Conservation (phyloP, 2,797 vertebrate genomes). For the Lemur catta region DNA sequence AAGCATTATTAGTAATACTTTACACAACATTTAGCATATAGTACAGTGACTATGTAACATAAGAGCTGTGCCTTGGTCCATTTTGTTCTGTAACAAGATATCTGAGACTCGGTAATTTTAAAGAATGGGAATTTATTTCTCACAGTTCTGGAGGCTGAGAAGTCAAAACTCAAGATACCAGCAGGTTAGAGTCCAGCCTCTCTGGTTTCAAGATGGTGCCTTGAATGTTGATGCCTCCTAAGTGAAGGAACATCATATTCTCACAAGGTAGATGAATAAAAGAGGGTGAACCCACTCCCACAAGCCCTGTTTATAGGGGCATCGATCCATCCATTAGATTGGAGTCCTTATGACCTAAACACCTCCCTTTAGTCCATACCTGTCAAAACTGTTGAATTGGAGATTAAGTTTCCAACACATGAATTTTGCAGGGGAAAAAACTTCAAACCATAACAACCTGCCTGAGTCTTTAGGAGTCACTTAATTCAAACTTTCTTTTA, state of each 20-base stretch:
- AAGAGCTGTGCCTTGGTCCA: neutral
- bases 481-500: neutral
- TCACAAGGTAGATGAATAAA: neutral
- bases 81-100: neutral
- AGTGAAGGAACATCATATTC: neutral
- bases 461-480: neutral
- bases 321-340: too few species aligned
- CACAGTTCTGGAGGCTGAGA: neutral
- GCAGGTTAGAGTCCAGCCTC: neutral
- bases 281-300: neutral
- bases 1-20: neutral
- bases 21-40: neutral
- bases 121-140: neutral
- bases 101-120: neutral
- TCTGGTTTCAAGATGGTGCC: neutral
- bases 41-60: neutral
- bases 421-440: neutral
- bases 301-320: too few species aligned
- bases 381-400: neutral
- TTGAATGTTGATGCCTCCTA: neutral
- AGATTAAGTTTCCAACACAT: neutral
- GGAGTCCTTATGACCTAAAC: neutral
- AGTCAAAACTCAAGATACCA: neutral
- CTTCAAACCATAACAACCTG: neutral
- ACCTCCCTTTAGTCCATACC: too few species aligned